Percentiles rank a stretch among this genome's conserved stretches.
phyloP scores from a whole-genome alignment of 2,113 vertebrate genomes.

The Amphiprion ocellaris region DNA sequence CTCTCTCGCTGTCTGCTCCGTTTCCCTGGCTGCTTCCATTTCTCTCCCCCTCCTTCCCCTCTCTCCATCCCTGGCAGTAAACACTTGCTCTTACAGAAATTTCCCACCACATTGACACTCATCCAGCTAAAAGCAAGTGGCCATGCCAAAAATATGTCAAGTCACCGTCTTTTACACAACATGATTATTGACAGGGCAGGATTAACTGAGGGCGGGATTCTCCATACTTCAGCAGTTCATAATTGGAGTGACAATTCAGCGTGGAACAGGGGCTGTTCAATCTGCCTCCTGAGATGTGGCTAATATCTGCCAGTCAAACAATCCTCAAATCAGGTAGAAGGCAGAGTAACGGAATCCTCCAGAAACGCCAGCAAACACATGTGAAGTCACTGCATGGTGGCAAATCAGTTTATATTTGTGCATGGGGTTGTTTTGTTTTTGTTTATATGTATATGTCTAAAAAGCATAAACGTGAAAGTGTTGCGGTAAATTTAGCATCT shows the following conservation, averaged over 20 bases:
- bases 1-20: slow-evolving; percentile 34
- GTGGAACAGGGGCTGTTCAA: slow-evolving; percentile 61
- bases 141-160: slow-evolving; percentile 76
- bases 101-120: slow-evolving; percentile 73
- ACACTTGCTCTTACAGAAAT: slow-evolving; percentile 67
- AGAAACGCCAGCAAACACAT: slow-evolving; percentile 9
- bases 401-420: neutral
- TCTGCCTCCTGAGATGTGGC: slow-evolving; percentile 61
- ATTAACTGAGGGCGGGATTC: slow-evolving; percentile 76
- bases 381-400: neutral
- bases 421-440: too few relatives aligned
- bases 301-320: slow-evolving; percentile 66
- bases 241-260: slow-evolving; percentile 78
- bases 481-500: neutral
- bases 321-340: slow-evolving; percentile 37
- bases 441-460: too few relatives aligned
- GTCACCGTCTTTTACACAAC: slow-evolving; percentile 72
- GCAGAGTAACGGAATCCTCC: slow-evolving; percentile 19
- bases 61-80: slow-evolving; percentile 62
- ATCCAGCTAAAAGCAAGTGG: slow-evolving; percentile 74
- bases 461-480: neutral
- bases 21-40: slow-evolving; percentile 35
- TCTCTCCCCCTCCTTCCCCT: neutral
- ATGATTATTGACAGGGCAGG: slow-evolving; percentile 78
- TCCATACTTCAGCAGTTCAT: slow-evolving; percentile 81